Percentiles rank a stretch among this genome's conserved stretches.
Conservation (phyloP, 2,888 invertebrate genomes). For the Lamproptera curius region DNA sequence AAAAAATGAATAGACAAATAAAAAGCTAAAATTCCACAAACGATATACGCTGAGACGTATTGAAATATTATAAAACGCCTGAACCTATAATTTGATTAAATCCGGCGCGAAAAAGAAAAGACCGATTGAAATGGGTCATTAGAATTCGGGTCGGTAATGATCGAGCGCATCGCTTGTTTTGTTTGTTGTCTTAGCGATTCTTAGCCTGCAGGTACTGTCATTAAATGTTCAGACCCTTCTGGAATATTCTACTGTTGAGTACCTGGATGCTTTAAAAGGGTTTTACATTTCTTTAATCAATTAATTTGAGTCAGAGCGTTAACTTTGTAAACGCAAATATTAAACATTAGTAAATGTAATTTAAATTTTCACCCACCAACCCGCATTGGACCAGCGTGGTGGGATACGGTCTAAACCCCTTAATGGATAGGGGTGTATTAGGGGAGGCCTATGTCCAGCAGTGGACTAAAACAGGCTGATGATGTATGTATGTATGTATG, state of each 20-base stretch:
- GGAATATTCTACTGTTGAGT: constrained; percentile 30
- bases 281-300: no score
- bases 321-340: no score
- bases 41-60: constrained; percentile 67
- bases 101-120: constrained; percentile 67
- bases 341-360: no score
- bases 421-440: no score
- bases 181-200: constrained; percentile 60
- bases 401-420: no score
- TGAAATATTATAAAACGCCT: constrained; percentile 75
- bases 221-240: constrained; percentile 41
- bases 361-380: no score
- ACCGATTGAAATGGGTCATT: constrained; percentile 69
- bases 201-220: constrained; percentile 46
- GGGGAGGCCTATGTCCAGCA: no score
- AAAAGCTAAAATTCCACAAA: constrained; percentile 72
- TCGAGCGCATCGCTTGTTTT: constrained; percentile 58
- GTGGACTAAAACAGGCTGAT: no score
- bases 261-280: no score
- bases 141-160: constrained; percentile 74
- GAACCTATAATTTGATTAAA: constrained; percentile 78
- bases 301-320: no score
- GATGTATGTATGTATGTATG: no score
- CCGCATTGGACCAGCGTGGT: no score
- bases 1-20: constrained; percentile 67